Evolutionary conservation across 2,113 vertebrate genomes (phyloP), one percentile per base, ranked within the genome.

Genomic region (Mormyrus iriodes): DNA sequence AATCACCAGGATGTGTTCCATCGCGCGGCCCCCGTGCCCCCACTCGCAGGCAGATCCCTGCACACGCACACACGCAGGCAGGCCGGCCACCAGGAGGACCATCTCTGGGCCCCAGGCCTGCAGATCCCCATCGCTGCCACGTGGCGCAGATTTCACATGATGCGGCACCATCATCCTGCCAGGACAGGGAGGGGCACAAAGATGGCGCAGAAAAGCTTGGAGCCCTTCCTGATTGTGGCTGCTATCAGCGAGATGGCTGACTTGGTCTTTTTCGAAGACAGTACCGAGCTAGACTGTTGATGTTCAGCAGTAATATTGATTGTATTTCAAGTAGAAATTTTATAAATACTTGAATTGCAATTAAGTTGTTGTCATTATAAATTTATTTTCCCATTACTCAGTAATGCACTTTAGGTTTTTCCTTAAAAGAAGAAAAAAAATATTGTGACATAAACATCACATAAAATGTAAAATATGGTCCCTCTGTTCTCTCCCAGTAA

Each of bases 1-100:
- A 90, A 93, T 91, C 13, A 90, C 89, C 7, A 89, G 46, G 85
- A 24, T 19, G 19, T 84, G 82, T 84, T 84, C 79, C 79, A 21
- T 10, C 27, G n/a, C 3, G n/a, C 8, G 21, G 17, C 46, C 46
- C 42, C 48, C 4, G 3, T 51, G 49, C 31, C 48, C 49, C 84
- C 15, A 15, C 35, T 31, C 12, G 3, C 46, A 86, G n/a, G 84
- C 49, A 53, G 49, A 31, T 46, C 39, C 76, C 15, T 44, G 61
- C 61, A 69, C 61, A 3, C 19, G 21, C n/a, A 82, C 31, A 82
- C 76, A 8, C 4, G 15, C 31, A 21, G 17, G 76, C 76, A 4
- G 9, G 61, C 61, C 10, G n/a, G n/a, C n/a, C 35, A 82, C 31
- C 31, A 24, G 6, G 19, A 82, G 83, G 76, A 21, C 21, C 76